These are phyloP conservation scores for Conus ventricosus DNA, from an alignment of 1,140 invertebrate genomes.

Conservation along the genomic window DNA sequence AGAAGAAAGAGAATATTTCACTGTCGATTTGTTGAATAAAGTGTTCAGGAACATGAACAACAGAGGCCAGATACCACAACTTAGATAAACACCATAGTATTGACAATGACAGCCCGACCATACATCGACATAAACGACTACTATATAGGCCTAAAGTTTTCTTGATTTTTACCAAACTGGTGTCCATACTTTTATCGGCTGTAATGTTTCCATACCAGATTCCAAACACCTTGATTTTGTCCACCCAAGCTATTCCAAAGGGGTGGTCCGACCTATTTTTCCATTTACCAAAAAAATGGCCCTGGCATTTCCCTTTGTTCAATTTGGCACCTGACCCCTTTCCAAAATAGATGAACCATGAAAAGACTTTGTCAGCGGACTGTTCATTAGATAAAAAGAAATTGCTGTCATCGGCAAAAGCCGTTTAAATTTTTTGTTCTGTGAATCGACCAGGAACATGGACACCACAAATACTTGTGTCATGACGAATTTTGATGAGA, in stretches of 20 bases:
- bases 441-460: constrained; percentile 14
- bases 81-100: constrained; percentile 48
- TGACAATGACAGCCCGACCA: constrained; percentile 46
- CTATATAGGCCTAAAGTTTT: constrained; percentile 5
- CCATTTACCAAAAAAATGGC: constrained; percentile 56
- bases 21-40: not conserved
- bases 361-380: constrained; percentile 41
- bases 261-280: constrained; percentile 47
- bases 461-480: not conserved
- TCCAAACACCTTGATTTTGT: constrained; percentile 49
- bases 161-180: not conserved
- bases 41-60: not conserved
- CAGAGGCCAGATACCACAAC: constrained; percentile 48
- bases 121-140: constrained; percentile 42
- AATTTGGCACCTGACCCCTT: constrained; percentile 54
- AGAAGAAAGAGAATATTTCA: not conserved
- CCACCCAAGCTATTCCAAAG: constrained; percentile 55
- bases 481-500: constrained; percentile 21
- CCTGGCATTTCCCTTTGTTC: constrained; percentile 48
- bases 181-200: constrained; percentile 17
- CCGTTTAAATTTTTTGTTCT: constrained; percentile 45
- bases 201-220: constrained; percentile 43
- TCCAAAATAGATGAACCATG: constrained; percentile 39
- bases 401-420: constrained; percentile 57
- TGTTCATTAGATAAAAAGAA: constrained; percentile 34